A percentile compares a stretch with the other conserved stretches of the same genome.
Evolutionary conservation across 2,888 invertebrate genomes (phyloP).

Genomic region (Cantharis nigra): DNA sequence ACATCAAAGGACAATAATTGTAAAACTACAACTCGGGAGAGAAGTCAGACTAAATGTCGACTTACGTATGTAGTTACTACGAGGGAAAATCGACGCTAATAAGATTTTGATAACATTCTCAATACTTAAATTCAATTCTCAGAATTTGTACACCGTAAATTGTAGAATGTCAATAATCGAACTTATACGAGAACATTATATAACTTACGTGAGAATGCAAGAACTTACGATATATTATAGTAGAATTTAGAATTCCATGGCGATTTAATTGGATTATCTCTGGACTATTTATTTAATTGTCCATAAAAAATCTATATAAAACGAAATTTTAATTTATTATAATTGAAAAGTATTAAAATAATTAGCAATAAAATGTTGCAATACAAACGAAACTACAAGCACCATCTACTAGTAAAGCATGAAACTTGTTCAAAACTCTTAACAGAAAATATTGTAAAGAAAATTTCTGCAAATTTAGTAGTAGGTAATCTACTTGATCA

Average conservation of each 20-base stretch:
- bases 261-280: too few relatives aligned
- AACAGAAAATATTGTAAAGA: neutral
- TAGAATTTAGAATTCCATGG: too few relatives aligned
- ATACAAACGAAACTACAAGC: neutral
- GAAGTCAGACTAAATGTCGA: neutral
- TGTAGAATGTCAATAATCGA: neutral
- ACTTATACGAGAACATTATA: neutral
- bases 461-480: neutral
- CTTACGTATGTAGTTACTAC: too few relatives aligned
- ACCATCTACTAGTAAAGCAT: neutral
- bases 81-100: neutral
- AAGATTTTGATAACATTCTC: neutral
- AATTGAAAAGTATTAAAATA: too few relatives aligned
- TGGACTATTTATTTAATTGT: too few relatives aligned
- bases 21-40: neutral
- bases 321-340: too few relatives aligned
- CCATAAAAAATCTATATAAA: too few relatives aligned
- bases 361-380: neutral
- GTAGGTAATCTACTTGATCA: neutral
- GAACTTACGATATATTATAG: neutral
- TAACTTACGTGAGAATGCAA: neutral
- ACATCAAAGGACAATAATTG: neutral
- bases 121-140: neutral
- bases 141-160: neutral
- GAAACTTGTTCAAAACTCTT: neutral